These are phyloP conservation scores for Heliothis subflexa DNA, from an alignment of 1,140 invertebrate species.

Conservation along the genomic window DNA sequence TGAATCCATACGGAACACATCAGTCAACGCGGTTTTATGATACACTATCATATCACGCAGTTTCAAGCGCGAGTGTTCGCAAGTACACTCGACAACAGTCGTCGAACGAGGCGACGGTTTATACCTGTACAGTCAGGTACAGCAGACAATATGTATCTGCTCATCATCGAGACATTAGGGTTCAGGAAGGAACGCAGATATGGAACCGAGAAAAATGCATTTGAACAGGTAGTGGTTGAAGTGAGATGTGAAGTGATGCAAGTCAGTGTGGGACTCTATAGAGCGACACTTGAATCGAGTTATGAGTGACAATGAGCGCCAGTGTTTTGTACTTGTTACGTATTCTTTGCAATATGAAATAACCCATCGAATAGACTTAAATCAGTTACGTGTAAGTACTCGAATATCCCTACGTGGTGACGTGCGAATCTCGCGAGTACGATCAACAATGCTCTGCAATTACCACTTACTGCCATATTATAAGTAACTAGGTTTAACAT, in stretches of 20 bases:
- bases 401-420: constrained; percentile 70
- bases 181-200: constrained; percentile 25
- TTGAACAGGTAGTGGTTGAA: constrained; percentile 28
- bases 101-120: not conserved
- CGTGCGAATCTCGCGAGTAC: constrained; percentile 75
- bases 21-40: constrained; percentile 36
- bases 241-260: constrained; percentile 34
- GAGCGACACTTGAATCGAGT: constrained; percentile 42
- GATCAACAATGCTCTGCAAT: constrained; percentile 71
- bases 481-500: constrained; percentile 81
- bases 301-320: constrained; percentile 51
- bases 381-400: constrained; percentile 68
- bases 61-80: constrained; percentile 29
- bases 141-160: constrained; percentile 20
- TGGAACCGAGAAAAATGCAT: constrained; percentile 35
- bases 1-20: constrained; percentile 37
- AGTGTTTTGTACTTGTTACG: constrained; percentile 47
- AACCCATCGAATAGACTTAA: constrained; percentile 80
- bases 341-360: constrained; percentile 58
- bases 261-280: constrained; percentile 33
- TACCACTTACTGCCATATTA: constrained; percentile 85
- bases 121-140: constrained; percentile 6
- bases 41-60: constrained; percentile 38
- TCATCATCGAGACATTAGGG: constrained; percentile 1
- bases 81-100: constrained; percentile 7